These are phyloP conservation scores for Parazoanthus swiftii DNA, from an alignment of 92 coral and sea anemone species.

Conservation along the genomic window DNA sequence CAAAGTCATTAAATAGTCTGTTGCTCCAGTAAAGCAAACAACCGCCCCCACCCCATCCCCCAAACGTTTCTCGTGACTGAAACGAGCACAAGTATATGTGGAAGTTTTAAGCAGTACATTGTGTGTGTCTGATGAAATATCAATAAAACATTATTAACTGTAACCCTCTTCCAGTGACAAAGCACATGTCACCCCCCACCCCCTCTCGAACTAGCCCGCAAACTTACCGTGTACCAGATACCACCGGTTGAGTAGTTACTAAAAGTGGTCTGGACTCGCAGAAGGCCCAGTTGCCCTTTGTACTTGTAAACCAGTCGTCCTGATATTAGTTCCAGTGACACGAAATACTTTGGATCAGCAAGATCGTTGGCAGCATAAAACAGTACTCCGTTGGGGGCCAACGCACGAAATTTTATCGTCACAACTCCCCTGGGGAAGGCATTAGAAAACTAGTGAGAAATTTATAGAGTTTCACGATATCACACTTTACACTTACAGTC, in stretches of 20 bases:
- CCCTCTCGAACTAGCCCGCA: neutral
- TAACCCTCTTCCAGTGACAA: too few relatives aligned
- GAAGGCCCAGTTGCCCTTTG: slow-evolving; percentile 74
- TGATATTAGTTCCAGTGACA: slow-evolving; percentile 73
- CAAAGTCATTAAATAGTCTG: too few relatives aligned
- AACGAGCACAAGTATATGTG: too few relatives aligned
- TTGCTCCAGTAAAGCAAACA: too few relatives aligned
- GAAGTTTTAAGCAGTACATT: too few relatives aligned
- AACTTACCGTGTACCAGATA: slow-evolving; percentile 74
- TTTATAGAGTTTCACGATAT: too few relatives aligned
- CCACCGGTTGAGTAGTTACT: slow-evolving; percentile 75
- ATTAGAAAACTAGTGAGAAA: neutral
- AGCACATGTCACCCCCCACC: too few relatives aligned
- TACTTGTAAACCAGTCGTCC: slow-evolving; percentile 67
- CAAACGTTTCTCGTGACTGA: too few relatives aligned
- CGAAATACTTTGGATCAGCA: slow-evolving; percentile 59
- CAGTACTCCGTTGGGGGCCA: slow-evolving; percentile 86
- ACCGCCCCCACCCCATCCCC: too few relatives aligned
- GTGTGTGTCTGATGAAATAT: too few relatives aligned
- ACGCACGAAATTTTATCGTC: slow-evolving; percentile 75
- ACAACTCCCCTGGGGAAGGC: slow-evolving; percentile 59
- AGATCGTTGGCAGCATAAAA: slow-evolving; percentile 73
- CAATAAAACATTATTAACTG: too few relatives aligned
- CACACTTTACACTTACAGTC: too few relatives aligned
- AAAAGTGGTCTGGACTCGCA: slow-evolving; percentile 51